Percentiles rank a stretch among this genome's conserved stretches.
Evolutionary conservation across 2,888 invertebrate genomes (phyloP).

Genomic region (Eupsilia transversa): DNA sequence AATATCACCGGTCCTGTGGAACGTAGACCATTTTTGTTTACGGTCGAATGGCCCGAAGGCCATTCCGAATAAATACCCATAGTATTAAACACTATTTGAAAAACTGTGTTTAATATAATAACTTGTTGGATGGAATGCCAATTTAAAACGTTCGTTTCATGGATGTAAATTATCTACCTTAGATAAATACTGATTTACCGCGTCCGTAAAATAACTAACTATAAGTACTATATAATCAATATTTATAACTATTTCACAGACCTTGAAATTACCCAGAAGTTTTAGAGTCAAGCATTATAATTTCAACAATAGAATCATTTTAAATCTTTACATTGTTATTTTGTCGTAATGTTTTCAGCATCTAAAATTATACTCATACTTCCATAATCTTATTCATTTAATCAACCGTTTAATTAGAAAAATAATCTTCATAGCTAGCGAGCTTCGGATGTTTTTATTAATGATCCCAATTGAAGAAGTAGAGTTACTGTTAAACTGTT

Average conservation of each 20-base stretch:
- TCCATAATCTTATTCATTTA: background rate
- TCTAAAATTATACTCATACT: background rate
- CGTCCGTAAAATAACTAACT: conserved; percentile 4
- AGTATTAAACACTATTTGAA: background rate
- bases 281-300: background rate
- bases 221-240: conserved; percentile 6
- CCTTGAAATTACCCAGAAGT: conserved; percentile 29
- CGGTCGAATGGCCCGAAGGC: too few species aligned
- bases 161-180: background rate
- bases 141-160: background rate
- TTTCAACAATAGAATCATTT: conserved; percentile 3
- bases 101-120: too few species aligned
- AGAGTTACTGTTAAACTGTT: background rate
- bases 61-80: too few species aligned
- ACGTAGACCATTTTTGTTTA: too few species aligned
- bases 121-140: background rate
- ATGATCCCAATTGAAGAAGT: background rate
- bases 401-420: background rate
- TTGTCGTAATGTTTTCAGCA: background rate
- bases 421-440: background rate
- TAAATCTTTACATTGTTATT: conserved; percentile 11
- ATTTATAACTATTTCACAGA: conserved; percentile 20
- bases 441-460: background rate
- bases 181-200: too few species aligned
- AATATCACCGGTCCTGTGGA: too few species aligned